These are phyloP conservation scores for Neotoma lepida DNA, from an alignment of 2,113 vertebrate genomes.

Conservation along the genomic window DNA sequence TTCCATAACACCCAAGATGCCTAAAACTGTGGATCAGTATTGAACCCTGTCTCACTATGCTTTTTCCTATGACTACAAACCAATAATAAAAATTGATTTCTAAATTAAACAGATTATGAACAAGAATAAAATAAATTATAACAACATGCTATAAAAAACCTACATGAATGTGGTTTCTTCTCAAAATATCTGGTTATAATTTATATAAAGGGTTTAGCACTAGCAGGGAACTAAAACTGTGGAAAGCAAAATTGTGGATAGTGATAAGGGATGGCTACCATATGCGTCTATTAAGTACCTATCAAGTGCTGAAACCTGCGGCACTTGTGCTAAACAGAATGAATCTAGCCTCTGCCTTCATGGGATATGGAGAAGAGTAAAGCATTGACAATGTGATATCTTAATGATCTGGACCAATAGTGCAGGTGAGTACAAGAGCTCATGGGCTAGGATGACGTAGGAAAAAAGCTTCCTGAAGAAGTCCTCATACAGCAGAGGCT, in stretches of 20 bases:
- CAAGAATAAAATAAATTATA: background rate
- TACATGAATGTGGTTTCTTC: background rate
- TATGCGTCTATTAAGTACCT: background rate
- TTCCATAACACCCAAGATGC: background rate
- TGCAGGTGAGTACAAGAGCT: background rate
- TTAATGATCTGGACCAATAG: background rate
- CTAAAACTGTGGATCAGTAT: background rate
- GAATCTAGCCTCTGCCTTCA: background rate
- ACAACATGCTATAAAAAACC: background rate
- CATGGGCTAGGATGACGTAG: background rate
- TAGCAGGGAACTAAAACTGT: background rate
- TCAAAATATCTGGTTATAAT: background rate
- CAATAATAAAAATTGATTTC: background rate
- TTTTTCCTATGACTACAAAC: background rate
- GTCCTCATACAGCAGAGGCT: background rate
- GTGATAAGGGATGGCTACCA: background rate
- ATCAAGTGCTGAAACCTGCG: background rate
- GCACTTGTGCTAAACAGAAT: background rate
- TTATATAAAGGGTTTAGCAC: background rate
- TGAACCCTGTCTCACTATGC: background rate
- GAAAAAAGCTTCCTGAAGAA: background rate
- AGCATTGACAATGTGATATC: accelerated
- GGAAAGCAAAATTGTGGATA: background rate
- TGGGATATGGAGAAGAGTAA: background rate
- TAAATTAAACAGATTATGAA: background rate